Evolutionary conservation across 2,888 invertebrate genomes (phyloP).

Genomic region (Ectobius pallidus): DNA sequence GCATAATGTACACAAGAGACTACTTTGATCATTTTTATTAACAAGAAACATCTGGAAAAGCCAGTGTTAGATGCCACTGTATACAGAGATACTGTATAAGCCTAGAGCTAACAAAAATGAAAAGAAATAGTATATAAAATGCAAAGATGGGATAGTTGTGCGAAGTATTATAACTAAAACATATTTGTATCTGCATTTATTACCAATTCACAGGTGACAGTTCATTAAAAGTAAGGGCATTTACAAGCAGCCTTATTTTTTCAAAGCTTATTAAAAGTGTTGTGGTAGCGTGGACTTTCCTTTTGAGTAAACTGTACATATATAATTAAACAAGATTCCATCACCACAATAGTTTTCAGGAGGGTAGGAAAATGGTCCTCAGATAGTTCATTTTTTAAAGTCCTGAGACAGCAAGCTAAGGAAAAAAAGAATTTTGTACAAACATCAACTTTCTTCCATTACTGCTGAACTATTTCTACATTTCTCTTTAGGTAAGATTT

Average conservation of each 20-base stretch:
- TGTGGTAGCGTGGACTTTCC: not conserved
- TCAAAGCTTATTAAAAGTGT: conserved; percentile 21
- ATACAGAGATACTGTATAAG: not conserved
- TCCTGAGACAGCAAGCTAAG: conserved; percentile 13
- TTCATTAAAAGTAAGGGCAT: conserved; percentile 29
- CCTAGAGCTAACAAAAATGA: too few species aligned
- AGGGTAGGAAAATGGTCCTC: conserved; percentile 29
- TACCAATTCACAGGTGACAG: conserved; percentile 35
- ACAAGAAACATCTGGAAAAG: not conserved
- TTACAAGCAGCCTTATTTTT: conserved; percentile 29
- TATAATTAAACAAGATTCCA: conserved; percentile 21
- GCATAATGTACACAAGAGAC: not conserved
- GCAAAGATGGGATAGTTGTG: not conserved
- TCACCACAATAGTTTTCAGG: conserved; percentile 11
- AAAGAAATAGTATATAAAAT: too few species aligned
- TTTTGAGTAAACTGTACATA: conserved; percentile 8
- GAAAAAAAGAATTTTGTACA: conserved; percentile 12
- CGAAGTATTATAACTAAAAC: not conserved
- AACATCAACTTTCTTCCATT: not conserved
- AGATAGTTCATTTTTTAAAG: conserved; percentile 12
- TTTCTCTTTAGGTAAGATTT: not conserved
- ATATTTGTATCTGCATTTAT: conserved; percentile 35
- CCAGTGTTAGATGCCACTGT: not conserved
- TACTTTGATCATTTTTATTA: not conserved
- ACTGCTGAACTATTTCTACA: not conserved